phyloP scores from a whole-genome alignment of 2,888 invertebrate species.

The Aphrophora alni region DNA sequence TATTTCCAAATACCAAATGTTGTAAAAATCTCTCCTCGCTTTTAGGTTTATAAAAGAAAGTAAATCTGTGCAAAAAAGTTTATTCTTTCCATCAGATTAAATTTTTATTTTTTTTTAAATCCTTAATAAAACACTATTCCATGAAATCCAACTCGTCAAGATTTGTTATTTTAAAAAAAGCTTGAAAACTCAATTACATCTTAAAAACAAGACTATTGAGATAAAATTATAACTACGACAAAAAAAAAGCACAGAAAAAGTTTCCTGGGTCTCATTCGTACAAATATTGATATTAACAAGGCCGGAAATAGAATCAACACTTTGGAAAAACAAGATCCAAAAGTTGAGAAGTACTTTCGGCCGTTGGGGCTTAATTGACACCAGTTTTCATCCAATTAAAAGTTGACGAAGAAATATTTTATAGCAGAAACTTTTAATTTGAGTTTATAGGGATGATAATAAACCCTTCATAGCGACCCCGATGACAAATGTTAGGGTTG shows the following conservation, averaged over 20 bases:
- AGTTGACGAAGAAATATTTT: not conserved
- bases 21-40: too few species aligned
- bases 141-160: too few species aligned
- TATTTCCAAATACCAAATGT: too few species aligned
- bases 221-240: not conserved
- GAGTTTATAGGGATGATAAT: not conserved
- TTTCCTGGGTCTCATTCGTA: not conserved
- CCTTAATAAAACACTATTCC: too few species aligned
- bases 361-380: not conserved
- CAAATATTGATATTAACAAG: conserved; percentile 5
- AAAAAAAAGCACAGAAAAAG: not conserved
- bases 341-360: not conserved
- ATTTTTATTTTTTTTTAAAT: too few species aligned
- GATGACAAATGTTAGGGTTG: not conserved
- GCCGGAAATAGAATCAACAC: not conserved
- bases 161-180: not conserved
- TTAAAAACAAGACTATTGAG: not conserved
- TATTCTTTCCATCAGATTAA: too few species aligned
- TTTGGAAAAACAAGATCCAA: not conserved
- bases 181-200: not conserved
- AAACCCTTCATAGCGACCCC: not conserved
- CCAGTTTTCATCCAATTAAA: not conserved
- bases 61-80: too few species aligned
- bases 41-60: too few species aligned
- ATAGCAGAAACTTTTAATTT: not conserved